Percentiles rank a stretch among this genome's conserved stretches.
These are phyloP conservation scores for Urocyon cinereoargenteus DNA, from an alignment of 2,797 vertebrate genomes.

Conservation along the genomic window DNA sequence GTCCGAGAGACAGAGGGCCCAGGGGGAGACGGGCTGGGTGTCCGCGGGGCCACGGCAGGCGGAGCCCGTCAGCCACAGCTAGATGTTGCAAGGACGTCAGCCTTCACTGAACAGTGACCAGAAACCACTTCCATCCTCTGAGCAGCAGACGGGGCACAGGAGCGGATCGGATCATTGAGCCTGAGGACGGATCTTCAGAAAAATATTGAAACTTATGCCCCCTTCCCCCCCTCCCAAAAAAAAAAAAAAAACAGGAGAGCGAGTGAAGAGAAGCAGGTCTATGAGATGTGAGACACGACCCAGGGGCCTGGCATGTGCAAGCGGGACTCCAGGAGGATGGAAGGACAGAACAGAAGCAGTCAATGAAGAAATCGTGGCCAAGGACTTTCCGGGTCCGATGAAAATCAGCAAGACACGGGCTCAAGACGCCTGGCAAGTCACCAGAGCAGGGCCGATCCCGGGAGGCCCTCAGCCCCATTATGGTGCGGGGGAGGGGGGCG, in stretches of 20 bases:
- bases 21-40: neutral
- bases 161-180: neutral
- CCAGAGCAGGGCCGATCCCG: too few relatives aligned
- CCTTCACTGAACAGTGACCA: neutral
- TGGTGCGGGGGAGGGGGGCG: too few relatives aligned
- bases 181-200: neutral
- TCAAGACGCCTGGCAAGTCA: neutral
- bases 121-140: neutral
- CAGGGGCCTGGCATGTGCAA: neutral
- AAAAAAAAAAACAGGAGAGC: neutral
- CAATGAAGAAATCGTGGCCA: neutral
- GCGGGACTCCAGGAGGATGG: neutral
- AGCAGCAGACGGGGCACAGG: neutral
- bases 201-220: neutral
- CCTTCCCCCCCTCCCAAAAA: too few relatives aligned
- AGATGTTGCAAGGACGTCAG: neutral
- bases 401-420: neutral
- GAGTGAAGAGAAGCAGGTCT: neutral
- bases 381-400: neutral
- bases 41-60: neutral
- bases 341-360: neutral
- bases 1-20: accelerated
- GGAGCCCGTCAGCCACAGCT: neutral
- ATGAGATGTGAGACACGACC: neutral
- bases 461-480: too few relatives aligned